Conservation (phyloP, 2,797 vertebrate genomes). For the Pristis pectinata region DNA sequence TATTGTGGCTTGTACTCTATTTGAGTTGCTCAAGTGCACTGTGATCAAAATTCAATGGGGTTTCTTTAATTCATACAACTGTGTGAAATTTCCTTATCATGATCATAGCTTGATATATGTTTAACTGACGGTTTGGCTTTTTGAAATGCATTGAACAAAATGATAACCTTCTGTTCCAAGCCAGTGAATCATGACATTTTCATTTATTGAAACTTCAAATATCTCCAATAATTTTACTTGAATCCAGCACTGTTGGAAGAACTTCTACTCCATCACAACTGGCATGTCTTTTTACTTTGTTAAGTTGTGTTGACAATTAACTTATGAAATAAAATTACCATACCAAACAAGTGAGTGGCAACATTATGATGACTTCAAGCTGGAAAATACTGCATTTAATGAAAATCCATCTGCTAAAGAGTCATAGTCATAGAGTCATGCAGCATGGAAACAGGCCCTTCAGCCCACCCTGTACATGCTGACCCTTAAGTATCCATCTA, state of each 20-base stretch:
- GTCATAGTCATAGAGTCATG: no score
- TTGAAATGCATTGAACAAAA: neutral
- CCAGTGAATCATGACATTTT: slow-evolving; percentile 2
- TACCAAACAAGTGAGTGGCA: neutral
- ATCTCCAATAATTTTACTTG: neutral
- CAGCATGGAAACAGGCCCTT: no score
- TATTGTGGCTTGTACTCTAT: neutral
- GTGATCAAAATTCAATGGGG: neutral
- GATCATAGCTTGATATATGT: neutral
- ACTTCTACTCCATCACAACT: neutral
- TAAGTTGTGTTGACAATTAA: neutral
- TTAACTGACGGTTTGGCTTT: neutral
- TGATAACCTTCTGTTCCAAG: neutral
- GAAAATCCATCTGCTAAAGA: neutral
- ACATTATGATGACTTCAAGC: neutral
- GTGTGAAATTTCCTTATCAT: neutral
- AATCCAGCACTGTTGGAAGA: neutral
- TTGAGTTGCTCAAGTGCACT: neutral
- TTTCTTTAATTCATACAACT: neutral
- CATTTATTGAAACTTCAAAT: neutral
- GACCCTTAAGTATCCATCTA: no score
- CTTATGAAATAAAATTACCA: neutral
- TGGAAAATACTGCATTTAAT: neutral
- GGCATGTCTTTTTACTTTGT: neutral
- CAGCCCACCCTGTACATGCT: no score